These are phyloP conservation scores for Aproaerema taeniolella DNA, from an alignment of 2,888 invertebrate species.

Conservation along the genomic window DNA sequence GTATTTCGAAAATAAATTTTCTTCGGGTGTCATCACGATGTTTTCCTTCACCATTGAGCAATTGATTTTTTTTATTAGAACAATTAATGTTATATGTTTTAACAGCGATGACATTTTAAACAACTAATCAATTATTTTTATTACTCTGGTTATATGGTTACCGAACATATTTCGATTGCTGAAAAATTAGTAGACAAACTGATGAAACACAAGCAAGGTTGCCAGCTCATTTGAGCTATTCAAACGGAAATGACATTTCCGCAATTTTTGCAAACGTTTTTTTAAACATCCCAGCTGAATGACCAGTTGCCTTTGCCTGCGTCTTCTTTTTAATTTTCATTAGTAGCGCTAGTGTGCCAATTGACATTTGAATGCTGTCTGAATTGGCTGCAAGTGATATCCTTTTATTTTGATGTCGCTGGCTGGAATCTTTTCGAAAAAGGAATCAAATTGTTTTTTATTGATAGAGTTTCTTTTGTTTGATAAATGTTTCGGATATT, in stretches of 20 bases:
- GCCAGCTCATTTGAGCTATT: slow-evolving; percentile 44
- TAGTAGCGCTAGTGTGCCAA: slow-evolving; percentile 17
- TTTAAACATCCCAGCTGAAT: slow-evolving; percentile 25
- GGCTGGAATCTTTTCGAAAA: neutral
- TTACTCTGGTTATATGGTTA: no score
- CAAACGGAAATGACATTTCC: slow-evolving; percentile 47
- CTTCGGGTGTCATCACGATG: no score
- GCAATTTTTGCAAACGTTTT: slow-evolving; percentile 31
- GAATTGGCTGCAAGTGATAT: neutral
- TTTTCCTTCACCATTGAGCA: no score
- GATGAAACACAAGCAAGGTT: slow-evolving; percentile 18
- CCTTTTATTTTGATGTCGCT: neutral
- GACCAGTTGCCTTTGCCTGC: slow-evolving; percentile 21
- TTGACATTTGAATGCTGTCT: slow-evolving; percentile 22
- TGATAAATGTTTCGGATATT: neutral
- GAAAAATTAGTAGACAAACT: no score
- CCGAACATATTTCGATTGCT: no score
- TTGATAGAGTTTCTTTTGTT: neutral
- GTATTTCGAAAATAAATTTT: no score
- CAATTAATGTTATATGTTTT: no score
- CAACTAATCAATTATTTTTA: no score
- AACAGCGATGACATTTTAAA: no score
- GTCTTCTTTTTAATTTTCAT: slow-evolving; percentile 19
- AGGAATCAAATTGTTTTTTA: neutral
- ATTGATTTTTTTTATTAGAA: no score